Percentiles rank a stretch among this genome's conserved stretches.
These are phyloP conservation scores for Oligia fasciuncula DNA, from an alignment of 2,888 invertebrate genomes.

Conservation along the genomic window DNA sequence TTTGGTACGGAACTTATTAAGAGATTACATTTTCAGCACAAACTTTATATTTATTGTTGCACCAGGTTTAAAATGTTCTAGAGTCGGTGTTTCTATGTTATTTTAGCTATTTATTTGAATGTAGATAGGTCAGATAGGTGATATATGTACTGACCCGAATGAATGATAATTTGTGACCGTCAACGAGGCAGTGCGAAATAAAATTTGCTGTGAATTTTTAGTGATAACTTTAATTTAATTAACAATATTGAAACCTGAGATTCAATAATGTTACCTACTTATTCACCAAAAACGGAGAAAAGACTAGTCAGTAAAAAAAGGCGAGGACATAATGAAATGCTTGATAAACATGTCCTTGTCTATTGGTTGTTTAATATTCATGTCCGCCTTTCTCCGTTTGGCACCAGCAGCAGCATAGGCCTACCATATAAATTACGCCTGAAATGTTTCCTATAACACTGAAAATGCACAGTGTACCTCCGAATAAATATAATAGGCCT, in stretches of 20 bases:
- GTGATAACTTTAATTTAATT: neutral
- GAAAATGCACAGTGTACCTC: conserved; percentile 12
- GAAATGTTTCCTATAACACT: conserved; percentile 10
- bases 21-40: conserved; percentile 8
- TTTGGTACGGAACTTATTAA: neutral
- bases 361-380: neutral
- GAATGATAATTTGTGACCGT: conserved; percentile 14
- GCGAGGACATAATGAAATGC: neutral
- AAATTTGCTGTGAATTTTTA: conserved; percentile 19
- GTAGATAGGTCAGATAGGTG: neutral
- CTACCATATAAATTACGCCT: neutral
- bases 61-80: neutral
- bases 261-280: neutral
- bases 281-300: neutral
- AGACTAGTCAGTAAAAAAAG: neutral
- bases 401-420: no score
- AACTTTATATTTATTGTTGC: conserved; percentile 1
- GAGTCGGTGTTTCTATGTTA: conserved; percentile 23
- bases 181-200: conserved; percentile 33
- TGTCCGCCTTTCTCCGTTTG: neutral
- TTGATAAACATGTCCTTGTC: neutral
- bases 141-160: conserved; percentile 3
- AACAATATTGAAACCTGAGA: no score
- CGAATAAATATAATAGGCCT: conserved; percentile 29
- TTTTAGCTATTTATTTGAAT: conserved; percentile 11